Evolutionary conservation across 2,113 vertebrate genomes (phyloP), one percentile per base, ranked within the genome.

Genomic region (Epinephelus lanceolatus): DNA sequence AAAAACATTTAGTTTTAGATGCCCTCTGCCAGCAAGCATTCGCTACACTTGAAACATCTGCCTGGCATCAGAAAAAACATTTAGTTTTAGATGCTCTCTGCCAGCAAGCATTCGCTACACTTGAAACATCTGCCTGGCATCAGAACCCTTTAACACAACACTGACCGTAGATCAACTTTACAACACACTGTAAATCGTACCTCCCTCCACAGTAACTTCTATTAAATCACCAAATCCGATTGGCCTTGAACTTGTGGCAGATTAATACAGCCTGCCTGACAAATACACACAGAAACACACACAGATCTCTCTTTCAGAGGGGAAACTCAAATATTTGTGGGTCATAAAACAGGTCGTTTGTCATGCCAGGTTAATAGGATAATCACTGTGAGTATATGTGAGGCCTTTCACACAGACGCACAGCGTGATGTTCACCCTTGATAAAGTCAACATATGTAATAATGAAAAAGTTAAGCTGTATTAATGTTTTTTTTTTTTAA

Each of bases 321-420:
- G 19, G 42, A 74, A 59, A 51, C 17, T 57, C 23, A 66, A 49
- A 73, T 37, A 76, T 53, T 53, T 55, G 71, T 45, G 9, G 40
- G 19, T 62, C n/a, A 33, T 75, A 63, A 76, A 71, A 70, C 57
- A 37, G 14, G 49, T 52, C 3, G 8, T 83, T 62, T 70, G 33
- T 51, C 33, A 33, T 71, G 40, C 40, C 67, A 77, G 51, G 67
- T 77, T 66, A 66, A 71, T 72, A 60, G 68, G 74, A 78, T 53
- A 60, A 14, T 13, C 23, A 59, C 68, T 59, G 67, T 40, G 57
- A 67, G 17, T 76, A 57, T 77, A 83, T 71, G 60, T 49, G 67
- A 71, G 52, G n/a, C 1, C 0, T 66, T 55, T 57, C 8, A 37
- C 18, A n/a, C 37, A 10, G 21, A 60, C 2, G 6, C 55, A 53